phyloP scores from a whole-genome alignment of 2,888 invertebrate species.

The Lottia gigantea region DNA sequence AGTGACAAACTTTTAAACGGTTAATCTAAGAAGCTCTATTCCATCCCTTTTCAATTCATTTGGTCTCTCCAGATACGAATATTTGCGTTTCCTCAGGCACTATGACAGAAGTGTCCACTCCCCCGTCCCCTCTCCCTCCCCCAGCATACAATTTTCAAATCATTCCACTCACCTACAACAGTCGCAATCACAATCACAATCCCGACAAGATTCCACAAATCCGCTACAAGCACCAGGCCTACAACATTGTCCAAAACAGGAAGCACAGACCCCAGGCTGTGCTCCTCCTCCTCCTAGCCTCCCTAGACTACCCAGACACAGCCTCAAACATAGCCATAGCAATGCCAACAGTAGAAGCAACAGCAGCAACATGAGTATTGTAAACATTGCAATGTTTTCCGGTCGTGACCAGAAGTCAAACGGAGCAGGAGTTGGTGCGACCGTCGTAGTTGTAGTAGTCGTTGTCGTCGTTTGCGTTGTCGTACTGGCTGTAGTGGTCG shows the following conservation, averaged over 20 bases:
- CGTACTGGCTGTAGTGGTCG: conserved; percentile 11
- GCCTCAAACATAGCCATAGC: neutral
- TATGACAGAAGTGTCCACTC: too few relatives aligned
- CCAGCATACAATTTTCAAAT: neutral
- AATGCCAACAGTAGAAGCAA: neutral
- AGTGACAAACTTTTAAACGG: too few relatives aligned
- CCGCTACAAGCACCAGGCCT: conserved; percentile 2
- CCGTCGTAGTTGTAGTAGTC: conserved; percentile 5
- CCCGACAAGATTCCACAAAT: neutral
- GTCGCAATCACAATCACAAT: neutral
- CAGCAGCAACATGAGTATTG: conserved; percentile 13
- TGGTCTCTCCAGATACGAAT: too few relatives aligned
- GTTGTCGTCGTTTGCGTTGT: conserved; percentile 12
- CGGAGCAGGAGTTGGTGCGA: neutral
- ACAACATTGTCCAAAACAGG: neutral
- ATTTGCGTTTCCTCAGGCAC: too few relatives aligned
- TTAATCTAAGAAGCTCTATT: too few relatives aligned
- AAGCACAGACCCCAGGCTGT: neutral
- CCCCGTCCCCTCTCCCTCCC: neutral
- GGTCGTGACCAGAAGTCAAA: conserved; percentile 10
- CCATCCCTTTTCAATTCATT: too few relatives aligned
- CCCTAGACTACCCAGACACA: too few relatives aligned
- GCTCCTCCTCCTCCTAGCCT: neutral
- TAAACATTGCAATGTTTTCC: conserved; percentile 6
- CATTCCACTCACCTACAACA: neutral